These are phyloP conservation scores for Chaetorhynchus papuensis DNA, from an alignment of 2,113 vertebrate genomes.

Conservation along the genomic window DNA sequence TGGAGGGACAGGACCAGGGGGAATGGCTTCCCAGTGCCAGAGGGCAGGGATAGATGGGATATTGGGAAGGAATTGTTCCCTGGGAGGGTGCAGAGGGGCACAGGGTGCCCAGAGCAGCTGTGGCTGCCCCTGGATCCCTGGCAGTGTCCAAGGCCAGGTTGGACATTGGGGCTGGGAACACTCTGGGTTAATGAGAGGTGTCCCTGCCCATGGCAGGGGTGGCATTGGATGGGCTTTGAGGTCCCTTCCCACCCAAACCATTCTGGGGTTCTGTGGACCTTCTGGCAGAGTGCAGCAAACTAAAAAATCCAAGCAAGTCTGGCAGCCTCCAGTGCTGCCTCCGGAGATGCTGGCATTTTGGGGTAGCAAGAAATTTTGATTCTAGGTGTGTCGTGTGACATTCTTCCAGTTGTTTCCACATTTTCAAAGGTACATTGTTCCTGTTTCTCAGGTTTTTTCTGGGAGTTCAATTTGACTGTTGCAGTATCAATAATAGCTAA, in stretches of 20 bases:
- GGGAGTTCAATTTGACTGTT: accelerated
- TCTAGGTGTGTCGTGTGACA: not conserved
- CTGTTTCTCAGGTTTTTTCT: not conserved
- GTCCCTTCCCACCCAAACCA: not conserved
- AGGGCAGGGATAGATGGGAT: not conserved
- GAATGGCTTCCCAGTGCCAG: not conserved
- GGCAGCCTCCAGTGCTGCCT: not conserved
- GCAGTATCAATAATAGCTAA: not conserved
- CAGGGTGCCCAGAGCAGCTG: not conserved
- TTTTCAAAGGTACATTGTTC: not conserved
- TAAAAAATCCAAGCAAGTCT: not conserved
- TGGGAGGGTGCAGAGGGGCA: not conserved
- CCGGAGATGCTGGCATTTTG: not conserved
- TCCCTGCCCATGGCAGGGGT: not conserved
- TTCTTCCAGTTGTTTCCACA: not conserved
- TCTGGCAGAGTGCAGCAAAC: not conserved
- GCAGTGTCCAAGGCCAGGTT: not conserved
- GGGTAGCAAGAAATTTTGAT: not conserved
- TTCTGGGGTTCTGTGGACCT: not conserved
- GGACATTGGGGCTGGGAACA: not conserved
- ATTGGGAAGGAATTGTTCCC: not conserved
- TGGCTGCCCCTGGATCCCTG: not conserved
- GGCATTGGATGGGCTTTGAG: accelerated
- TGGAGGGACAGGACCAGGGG: not conserved
- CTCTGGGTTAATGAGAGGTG: accelerated